A percentile compares a stretch with the other conserved stretches of the same genome.
phyloP scores from a whole-genome alignment of 2,888 invertebrate genomes.

The Metellina segmentata region DNA sequence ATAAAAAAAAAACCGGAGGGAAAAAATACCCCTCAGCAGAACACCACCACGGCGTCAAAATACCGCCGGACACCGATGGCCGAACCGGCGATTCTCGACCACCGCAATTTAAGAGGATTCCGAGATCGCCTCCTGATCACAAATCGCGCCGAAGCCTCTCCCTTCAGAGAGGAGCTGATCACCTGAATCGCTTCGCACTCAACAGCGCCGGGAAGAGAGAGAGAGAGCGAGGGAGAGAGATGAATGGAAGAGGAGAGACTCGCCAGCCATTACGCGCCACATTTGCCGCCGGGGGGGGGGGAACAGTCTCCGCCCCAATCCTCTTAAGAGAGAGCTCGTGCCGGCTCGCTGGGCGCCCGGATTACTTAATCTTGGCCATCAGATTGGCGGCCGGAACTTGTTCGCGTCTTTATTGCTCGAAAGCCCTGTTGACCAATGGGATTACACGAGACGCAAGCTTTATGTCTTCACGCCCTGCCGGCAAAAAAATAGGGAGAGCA shows the following conservation, averaged over 20 bases:
- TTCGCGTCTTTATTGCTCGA: slow-evolving; percentile 76
- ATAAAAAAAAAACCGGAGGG: background rate
- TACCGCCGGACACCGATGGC: background rate
- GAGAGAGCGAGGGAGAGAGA: slow-evolving; percentile 18
- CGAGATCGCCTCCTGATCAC: slow-evolving; percentile 22
- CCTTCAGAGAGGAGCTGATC: slow-evolving; percentile 19
- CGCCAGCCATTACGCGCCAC: slow-evolving; percentile 70
- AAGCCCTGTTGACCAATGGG: slow-evolving; percentile 77
- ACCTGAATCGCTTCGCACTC: slow-evolving; percentile 64
- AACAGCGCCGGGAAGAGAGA: slow-evolving; percentile 13
- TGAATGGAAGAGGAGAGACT: slow-evolving; percentile 31
- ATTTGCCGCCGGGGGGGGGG: slow-evolving; percentile 67
- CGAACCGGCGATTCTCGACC: background rate
- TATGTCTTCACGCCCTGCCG: slow-evolving; percentile 69
- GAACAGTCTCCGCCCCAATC: slow-evolving; percentile 67
- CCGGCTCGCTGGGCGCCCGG: slow-evolving; percentile 75
- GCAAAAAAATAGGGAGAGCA: slow-evolving; percentile 1
- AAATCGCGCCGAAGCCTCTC: slow-evolving; percentile 16
- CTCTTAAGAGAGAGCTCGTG: slow-evolving; percentile 72
- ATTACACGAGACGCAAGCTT: slow-evolving; percentile 75
- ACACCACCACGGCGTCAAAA: background rate
- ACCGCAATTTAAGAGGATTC: slow-evolving; percentile 51
- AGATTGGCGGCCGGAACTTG: slow-evolving; percentile 76
- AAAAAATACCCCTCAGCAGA: too few relatives aligned
- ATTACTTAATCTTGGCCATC: slow-evolving; percentile 76